A percentile compares a stretch with the other conserved stretches of the same genome.
These are phyloP conservation scores for Garra rufa DNA, from an alignment of 2,113 vertebrate genomes.

Conservation along the genomic window DNA sequence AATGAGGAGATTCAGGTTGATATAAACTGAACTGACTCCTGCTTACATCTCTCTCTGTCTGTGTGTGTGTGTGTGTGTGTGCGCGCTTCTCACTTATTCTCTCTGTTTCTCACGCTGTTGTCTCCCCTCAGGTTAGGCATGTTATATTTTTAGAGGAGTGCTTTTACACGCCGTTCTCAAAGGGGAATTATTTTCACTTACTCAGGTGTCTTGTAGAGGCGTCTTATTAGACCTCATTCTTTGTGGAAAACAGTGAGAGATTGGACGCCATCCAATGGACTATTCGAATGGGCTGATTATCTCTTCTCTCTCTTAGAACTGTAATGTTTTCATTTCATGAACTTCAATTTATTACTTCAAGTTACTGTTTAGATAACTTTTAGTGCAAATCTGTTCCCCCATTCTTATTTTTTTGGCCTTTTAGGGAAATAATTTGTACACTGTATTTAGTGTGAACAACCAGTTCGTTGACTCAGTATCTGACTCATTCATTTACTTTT, in stretches of 20 bases:
- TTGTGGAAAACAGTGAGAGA: not conserved
- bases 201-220: slow-evolving; percentile 36
- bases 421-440: not conserved
- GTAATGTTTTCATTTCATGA: not conserved
- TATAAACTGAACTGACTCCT: slow-evolving; percentile 24
- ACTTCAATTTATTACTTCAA: not conserved
- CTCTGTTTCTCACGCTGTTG: slow-evolving; percentile 38
- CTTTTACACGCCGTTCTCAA: slow-evolving; percentile 34
- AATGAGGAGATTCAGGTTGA: slow-evolving; percentile 25
- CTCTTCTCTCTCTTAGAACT: not conserved
- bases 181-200: slow-evolving; percentile 49
- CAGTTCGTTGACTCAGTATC: not conserved
- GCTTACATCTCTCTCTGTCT: not conserved
- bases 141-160: slow-evolving; percentile 48
- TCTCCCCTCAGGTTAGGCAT: slow-evolving; percentile 24
- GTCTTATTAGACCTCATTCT: slow-evolving; percentile 43
- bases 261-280: not conserved
- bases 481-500: not conserved
- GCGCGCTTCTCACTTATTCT: slow-evolving; percentile 30
- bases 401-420: not conserved
- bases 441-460: not conserved
- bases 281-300: not conserved
- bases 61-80: not conserved
- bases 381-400: not conserved
- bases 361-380: not conserved